These are phyloP conservation scores for Salvelinus fontinalis DNA, from an alignment of 2,113 vertebrate species.

Conservation along the genomic window DNA sequence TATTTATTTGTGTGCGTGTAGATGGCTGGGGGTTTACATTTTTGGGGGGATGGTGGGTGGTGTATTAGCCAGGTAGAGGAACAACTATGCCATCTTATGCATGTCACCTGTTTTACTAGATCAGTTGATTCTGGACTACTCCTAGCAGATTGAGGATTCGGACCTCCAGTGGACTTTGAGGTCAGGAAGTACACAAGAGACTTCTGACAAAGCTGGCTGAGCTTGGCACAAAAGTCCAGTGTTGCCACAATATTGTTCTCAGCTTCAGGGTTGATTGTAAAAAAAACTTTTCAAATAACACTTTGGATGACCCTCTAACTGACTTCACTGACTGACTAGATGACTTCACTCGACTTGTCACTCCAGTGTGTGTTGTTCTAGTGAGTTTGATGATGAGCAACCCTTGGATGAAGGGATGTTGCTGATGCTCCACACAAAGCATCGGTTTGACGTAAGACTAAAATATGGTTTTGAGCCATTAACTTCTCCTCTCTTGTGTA, in stretches of 20 bases:
- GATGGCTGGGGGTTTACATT: neutral
- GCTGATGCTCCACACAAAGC: neutral
- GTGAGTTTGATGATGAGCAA: constrained; percentile 19
- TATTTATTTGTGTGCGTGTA: neutral
- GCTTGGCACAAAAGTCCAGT: neutral
- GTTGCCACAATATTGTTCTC: constrained; percentile 8
- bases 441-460: neutral
- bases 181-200: constrained; percentile 4
- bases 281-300: constrained; percentile 18
- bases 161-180: constrained; percentile 34
- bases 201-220: constrained; percentile 7
- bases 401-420: constrained; percentile 13
- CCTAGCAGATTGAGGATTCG: constrained; percentile 31
- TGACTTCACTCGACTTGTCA: constrained; percentile 7
- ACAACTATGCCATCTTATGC: constrained; percentile 45
- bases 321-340: neutral
- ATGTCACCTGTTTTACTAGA: constrained; percentile 54
- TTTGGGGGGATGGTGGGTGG: neutral
- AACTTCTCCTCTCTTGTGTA: constrained; percentile 9
- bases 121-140: constrained; percentile 13
- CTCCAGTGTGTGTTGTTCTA: constrained; percentile 14
- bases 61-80: constrained; percentile 33
- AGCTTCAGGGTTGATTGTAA: constrained; percentile 8
- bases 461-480: constrained; percentile 9
- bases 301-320: constrained; percentile 24